These are phyloP conservation scores for Thysanoteuthis rhombus DNA, from an alignment of 2,888 invertebrate genomes.

Conservation along the genomic window DNA sequence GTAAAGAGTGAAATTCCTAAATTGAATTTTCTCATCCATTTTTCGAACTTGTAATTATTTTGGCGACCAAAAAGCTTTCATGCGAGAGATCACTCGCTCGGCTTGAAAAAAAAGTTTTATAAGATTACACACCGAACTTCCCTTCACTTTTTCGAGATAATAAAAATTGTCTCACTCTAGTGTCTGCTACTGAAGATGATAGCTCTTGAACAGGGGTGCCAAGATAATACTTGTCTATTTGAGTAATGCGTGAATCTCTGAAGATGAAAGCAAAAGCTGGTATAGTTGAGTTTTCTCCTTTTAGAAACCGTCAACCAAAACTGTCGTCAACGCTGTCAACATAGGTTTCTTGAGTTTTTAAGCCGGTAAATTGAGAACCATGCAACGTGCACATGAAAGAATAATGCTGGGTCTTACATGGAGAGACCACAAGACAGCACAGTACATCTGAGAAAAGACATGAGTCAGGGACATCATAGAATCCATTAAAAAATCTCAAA, in stretches of 20 bases:
- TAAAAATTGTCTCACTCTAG: background rate
- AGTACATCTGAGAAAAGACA: too few species aligned
- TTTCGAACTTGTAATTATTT: background rate
- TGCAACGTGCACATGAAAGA: too few species aligned
- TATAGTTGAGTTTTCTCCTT: background rate
- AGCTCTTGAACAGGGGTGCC: background rate
- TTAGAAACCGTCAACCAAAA: too few species aligned
- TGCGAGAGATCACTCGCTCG: background rate
- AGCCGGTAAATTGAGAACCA: too few species aligned
- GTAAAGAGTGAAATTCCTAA: too few species aligned
- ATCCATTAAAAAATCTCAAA: too few species aligned
- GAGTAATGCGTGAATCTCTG: background rate
- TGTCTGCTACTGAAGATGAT: background rate
- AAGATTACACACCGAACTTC: background rate
- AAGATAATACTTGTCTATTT: background rate
- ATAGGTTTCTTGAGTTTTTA: too few species aligned
- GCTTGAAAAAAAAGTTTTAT: background rate
- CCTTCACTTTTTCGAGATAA: background rate
- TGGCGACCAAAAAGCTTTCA: background rate
- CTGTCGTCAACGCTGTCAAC: too few species aligned
- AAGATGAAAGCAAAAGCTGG: background rate
- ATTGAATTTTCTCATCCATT: background rate
- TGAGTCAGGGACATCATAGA: too few species aligned
- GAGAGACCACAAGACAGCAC: too few species aligned
- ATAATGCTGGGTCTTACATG: too few species aligned